A percentile compares a stretch with the other conserved stretches of the same genome.
Conservation (phyloP, 2,797 vertebrate species). For the Rhinichthys osculus region DNA sequence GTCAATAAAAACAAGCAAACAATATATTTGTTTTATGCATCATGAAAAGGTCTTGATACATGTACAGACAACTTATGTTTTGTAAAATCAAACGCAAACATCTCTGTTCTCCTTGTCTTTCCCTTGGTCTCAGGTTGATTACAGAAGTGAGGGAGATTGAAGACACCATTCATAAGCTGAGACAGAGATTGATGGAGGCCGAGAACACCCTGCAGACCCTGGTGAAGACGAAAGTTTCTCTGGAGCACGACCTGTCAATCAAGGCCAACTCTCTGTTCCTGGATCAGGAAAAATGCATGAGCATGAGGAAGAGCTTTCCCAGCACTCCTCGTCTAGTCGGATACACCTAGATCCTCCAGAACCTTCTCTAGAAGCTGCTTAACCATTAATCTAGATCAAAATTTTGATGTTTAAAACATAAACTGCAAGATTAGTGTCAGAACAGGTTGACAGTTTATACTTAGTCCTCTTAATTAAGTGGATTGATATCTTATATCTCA, state of each 20-base stretch:
- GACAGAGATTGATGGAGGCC: conserved; percentile 85
- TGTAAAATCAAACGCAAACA: not conserved
- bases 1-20: not conserved
- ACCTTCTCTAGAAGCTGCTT: not conserved
- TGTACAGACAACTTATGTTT: not conserved
- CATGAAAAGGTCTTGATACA: not conserved
- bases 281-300: conserved; percentile 95
- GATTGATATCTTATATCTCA: not conserved
- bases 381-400: not conserved
- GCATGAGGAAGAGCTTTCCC: conserved; percentile 90
- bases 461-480: conserved; percentile 1
- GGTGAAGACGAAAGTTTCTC: conserved; percentile 83
- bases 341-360: conserved; percentile 73
- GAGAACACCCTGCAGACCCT: conserved; percentile 87
- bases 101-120: not conserved
- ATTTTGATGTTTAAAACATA: not conserved
- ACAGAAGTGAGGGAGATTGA: conserved; percentile 88
- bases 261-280: conserved; percentile 94
- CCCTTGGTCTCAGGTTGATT: conserved; percentile 80
- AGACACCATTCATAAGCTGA: conserved; percentile 85
- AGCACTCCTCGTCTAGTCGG: conserved; percentile 86
- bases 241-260: conserved; percentile 90
- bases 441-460: not conserved
- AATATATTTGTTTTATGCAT: too few species aligned
- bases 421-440: not conserved